Conservation (phyloP, 2,888 invertebrate genomes). For the Diplolepis rosae region DNA sequence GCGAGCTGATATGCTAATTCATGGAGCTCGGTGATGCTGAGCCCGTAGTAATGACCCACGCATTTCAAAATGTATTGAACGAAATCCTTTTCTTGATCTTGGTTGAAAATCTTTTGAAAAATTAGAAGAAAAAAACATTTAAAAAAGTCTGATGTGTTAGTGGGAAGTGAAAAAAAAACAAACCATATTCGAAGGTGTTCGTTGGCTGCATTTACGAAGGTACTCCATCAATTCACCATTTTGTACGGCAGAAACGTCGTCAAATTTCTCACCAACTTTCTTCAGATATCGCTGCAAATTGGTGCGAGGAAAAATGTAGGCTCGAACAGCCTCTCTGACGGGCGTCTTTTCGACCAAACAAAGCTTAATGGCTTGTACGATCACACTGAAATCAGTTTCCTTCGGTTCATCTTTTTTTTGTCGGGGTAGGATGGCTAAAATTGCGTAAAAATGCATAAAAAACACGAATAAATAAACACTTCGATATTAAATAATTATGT, state of each 20-base stretch:
- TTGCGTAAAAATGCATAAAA: background rate
- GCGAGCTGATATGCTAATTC: slow-evolving; percentile 1
- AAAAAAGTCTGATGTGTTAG: too few species aligned
- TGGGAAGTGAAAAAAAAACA: slow-evolving; percentile 1
- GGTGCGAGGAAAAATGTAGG: background rate
- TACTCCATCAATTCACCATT: slow-evolving; percentile 18
- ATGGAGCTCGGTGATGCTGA: background rate
- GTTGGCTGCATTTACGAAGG: slow-evolving; percentile 22
- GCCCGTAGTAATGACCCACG: background rate
- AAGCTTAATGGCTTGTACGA: background rate
- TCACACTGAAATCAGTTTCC: background rate
- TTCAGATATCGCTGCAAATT: slow-evolving; percentile 1
- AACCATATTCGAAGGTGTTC: slow-evolving; percentile 23
- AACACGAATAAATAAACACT: too few species aligned
- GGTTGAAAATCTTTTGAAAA: background rate
- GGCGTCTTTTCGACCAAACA: background rate
- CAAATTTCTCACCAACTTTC: background rate
- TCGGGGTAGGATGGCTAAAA: background rate
- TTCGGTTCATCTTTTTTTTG: background rate
- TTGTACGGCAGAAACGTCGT: slow-evolving; percentile 18
- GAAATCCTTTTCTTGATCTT: background rate
- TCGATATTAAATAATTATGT: too few species aligned
- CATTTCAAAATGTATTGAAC: background rate
- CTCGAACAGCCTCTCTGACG: slow-evolving; percentile 1
- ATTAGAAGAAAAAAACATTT: too few species aligned